Conservation (phyloP, 2,888 invertebrate genomes). For the Acanthopleura granulata region DNA sequence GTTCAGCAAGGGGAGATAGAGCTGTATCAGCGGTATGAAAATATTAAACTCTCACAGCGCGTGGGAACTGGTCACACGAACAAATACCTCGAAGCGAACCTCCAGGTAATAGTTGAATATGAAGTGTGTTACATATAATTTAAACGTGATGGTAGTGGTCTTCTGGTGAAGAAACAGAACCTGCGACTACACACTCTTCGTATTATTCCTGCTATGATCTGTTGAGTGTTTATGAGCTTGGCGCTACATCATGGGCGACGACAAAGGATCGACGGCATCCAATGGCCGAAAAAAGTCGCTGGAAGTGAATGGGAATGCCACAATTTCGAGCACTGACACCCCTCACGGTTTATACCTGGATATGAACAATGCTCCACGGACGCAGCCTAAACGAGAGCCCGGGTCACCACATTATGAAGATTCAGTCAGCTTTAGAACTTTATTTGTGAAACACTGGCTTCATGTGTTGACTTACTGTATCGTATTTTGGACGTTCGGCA, state of each 20-base stretch:
- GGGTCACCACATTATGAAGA: conserved; percentile 15
- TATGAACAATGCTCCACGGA: neutral
- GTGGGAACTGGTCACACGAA: too few relatives aligned
- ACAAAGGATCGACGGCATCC: neutral
- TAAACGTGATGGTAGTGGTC: too few relatives aligned
- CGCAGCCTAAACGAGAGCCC: neutral
- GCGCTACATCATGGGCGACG: neutral
- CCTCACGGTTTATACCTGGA: conserved; percentile 1
- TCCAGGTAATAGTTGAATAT: too few relatives aligned
- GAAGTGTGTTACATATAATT: too few relatives aligned
- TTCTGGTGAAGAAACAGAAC: too few relatives aligned
- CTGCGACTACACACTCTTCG: too few relatives aligned
- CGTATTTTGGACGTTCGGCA: conserved; percentile 72
- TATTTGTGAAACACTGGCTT: conserved; percentile 61
- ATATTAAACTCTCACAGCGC: too few relatives aligned
- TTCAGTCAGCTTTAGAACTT: conserved; percentile 4
- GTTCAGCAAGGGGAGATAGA: too few relatives aligned
- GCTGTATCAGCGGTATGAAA: too few relatives aligned
- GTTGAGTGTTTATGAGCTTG: too few relatives aligned
- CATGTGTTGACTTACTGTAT: conserved; percentile 69
- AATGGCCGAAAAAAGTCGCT: neutral
- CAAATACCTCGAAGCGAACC: too few relatives aligned
- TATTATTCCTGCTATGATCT: too few relatives aligned
- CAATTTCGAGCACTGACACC: neutral
- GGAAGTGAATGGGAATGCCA: neutral